These are phyloP conservation scores for Ptilodon capucinus DNA, from an alignment of 2,888 invertebrate species.

Conservation along the genomic window DNA sequence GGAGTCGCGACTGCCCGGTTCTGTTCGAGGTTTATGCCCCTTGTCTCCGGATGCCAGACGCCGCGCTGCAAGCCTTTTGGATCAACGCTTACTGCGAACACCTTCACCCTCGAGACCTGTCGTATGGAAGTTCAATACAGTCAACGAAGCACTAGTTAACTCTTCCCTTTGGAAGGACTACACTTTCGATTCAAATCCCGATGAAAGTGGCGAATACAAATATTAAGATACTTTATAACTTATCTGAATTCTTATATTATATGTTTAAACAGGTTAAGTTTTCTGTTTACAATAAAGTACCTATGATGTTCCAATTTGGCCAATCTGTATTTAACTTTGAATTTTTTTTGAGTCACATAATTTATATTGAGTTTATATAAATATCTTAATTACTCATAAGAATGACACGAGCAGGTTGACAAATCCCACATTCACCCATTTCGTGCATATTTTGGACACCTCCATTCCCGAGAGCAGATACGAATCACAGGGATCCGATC, in stretches of 20 bases:
- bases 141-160: constrained; percentile 66
- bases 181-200: constrained; percentile 46
- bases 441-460: constrained; percentile 38
- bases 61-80: constrained; percentile 58
- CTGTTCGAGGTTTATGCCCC: constrained; percentile 51
- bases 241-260: not conserved
- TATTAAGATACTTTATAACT: not conserved
- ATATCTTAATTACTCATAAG: constrained; percentile 11
- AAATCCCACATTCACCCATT: constrained; percentile 4
- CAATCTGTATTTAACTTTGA: not conserved
- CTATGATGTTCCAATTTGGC: not conserved
- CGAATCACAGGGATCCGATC: constrained; percentile 66
- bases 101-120: constrained; percentile 46
- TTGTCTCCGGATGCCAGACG: constrained; percentile 61
- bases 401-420: constrained; percentile 5
- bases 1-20: constrained; percentile 45
- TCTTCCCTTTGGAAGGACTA: constrained; percentile 67
- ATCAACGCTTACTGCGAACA: constrained; percentile 50
- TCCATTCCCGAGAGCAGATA: constrained; percentile 53
- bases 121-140: constrained; percentile 71
- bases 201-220: constrained; percentile 36
- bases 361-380: not conserved
- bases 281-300: constrained; percentile 20
- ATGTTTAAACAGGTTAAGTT: constrained; percentile 10
- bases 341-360: not conserved